These are phyloP conservation scores for Macrochelys suwanniensis DNA, from an alignment of 2,797 vertebrate genomes.

Conservation along the genomic window DNA sequence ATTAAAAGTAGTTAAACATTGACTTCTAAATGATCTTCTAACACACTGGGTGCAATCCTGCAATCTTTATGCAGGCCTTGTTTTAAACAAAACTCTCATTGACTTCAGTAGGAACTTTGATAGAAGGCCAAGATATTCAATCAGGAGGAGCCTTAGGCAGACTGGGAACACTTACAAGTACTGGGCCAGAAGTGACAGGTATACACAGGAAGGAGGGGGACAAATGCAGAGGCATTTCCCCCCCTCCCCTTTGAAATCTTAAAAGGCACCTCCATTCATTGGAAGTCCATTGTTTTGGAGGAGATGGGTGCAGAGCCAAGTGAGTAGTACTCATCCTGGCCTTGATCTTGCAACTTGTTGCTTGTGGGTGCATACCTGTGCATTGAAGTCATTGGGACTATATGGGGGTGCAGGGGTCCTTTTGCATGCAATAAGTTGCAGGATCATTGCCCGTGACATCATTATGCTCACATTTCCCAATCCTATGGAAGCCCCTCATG, in stretches of 20 bases:
- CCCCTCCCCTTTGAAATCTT: neutral
- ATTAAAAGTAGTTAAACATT: conserved; percentile 49
- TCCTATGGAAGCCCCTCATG: neutral
- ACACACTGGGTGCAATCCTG: neutral
- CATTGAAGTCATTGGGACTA: neutral
- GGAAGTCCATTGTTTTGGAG: rapidly evolving
- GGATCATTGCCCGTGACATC: rapidly evolving
- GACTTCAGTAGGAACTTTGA: neutral
- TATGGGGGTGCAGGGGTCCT: neutral
- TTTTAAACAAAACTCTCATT: neutral
- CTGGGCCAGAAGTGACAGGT: neutral
- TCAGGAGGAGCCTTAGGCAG: neutral
- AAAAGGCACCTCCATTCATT: neutral
- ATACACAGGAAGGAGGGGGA: neutral
- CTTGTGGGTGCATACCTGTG: neutral
- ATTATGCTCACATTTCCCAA: neutral
- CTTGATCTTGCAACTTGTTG: neutral
- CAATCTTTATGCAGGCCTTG: neutral
- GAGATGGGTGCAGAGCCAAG: neutral
- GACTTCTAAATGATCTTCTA: conserved; percentile 6
- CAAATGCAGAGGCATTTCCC: neutral
- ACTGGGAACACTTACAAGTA: neutral
- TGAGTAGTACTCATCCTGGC: rapidly evolving
- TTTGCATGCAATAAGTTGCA: neutral
- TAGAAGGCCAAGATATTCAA: neutral